Evolutionary conservation across 2,888 invertebrate genomes (phyloP).

Genomic region (Drosophila rubida): DNA sequence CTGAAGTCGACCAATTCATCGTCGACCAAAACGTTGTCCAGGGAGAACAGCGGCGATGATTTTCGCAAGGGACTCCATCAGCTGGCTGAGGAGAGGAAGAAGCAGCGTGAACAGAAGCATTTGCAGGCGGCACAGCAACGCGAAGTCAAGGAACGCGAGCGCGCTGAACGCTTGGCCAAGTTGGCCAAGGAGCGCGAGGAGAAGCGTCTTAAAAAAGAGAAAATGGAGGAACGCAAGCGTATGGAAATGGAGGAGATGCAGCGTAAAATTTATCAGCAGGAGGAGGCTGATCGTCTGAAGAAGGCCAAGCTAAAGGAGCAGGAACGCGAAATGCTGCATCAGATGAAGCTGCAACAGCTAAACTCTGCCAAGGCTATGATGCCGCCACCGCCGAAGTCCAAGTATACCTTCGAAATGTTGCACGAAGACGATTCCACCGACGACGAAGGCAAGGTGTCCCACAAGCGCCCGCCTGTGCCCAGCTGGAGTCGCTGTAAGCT

Average conservation of each 20-base stretch:
- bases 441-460: slow-evolving; percentile 83
- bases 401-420: slow-evolving; percentile 84
- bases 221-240: slow-evolving; percentile 76
- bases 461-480: slow-evolving; percentile 82
- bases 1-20: slow-evolving; percentile 59
- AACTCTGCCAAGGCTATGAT: slow-evolving; percentile 63
- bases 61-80: slow-evolving; percentile 79
- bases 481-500: slow-evolving; percentile 85
- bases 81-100: slow-evolving; percentile 83
- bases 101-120: slow-evolving; percentile 84
- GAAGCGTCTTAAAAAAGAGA: slow-evolving; percentile 78
- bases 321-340: slow-evolving; percentile 78
- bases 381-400: slow-evolving; percentile 73
- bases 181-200: slow-evolving; percentile 83
- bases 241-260: slow-evolving; percentile 82
- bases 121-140: slow-evolving; percentile 81
- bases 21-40: slow-evolving; percentile 72
- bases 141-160: slow-evolving; percentile 84
- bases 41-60: slow-evolving; percentile 84
- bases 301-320: slow-evolving; percentile 72
- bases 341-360: slow-evolving; percentile 70
- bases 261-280: slow-evolving; percentile 77
- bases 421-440: slow-evolving; percentile 85
- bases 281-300: slow-evolving; percentile 70
- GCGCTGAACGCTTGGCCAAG: slow-evolving; percentile 82